Conservation (phyloP, 1,140 invertebrate species). For the Hylyphantes graminicola region DNA sequence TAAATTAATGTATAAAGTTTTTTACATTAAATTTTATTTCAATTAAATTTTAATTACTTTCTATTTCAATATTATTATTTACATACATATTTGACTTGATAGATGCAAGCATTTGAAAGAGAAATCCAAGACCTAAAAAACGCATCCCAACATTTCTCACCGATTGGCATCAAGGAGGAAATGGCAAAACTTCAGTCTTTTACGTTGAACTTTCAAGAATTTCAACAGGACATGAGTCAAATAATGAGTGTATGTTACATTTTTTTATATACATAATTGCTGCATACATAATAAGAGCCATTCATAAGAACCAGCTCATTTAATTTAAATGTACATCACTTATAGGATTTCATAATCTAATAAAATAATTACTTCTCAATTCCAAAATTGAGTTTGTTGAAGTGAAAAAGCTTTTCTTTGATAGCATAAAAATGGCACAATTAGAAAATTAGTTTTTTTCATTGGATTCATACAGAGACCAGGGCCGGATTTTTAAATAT, state of each 20-base stretch:
- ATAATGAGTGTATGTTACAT: constrained; percentile 67
- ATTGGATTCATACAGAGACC: no score
- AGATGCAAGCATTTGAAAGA: constrained; percentile 75
- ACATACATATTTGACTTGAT: no score
- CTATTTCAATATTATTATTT: no score
- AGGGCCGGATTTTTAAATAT: no score
- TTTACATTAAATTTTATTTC: no score
- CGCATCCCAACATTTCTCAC: neutral
- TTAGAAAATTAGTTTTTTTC: no score
- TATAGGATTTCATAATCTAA: no score
- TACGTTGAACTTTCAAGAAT: constrained; percentile 67
- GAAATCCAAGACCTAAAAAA: constrained; percentile 74
- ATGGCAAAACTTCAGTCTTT: constrained; percentile 69
- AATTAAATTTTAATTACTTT: neutral
- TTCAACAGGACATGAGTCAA: constrained; percentile 71
- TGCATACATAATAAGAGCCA: neutral
- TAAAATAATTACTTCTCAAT: no score
- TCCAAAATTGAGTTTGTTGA: no score
- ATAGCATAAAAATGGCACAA: no score
- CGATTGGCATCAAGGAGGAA: constrained; percentile 71
- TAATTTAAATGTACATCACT: neutral
- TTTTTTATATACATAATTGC: neutral
- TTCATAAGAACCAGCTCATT: neutral
- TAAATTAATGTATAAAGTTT: no score
- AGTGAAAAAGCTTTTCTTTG: no score